These are phyloP conservation scores for Cyanoderma ruficeps DNA, from an alignment of 2,113 vertebrate genomes.

Conservation along the genomic window DNA sequence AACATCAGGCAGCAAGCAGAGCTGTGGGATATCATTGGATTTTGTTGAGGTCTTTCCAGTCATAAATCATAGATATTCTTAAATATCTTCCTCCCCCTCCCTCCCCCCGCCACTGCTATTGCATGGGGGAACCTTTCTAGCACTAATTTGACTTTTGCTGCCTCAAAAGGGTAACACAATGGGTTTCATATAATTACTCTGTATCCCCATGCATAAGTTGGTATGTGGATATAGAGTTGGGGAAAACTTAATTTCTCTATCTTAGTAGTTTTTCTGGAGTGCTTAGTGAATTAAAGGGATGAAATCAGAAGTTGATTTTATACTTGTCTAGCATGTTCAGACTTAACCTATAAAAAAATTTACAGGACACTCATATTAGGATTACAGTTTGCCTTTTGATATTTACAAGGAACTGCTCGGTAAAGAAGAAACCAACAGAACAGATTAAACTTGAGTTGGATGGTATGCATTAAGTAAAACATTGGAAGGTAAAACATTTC, in stretches of 20 bases:
- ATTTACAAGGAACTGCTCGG: neutral
- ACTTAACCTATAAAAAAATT: neutral
- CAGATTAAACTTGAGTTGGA: neutral
- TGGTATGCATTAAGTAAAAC: neutral
- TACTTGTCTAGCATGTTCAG: neutral
- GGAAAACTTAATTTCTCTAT: neutral
- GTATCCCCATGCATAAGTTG: neutral
- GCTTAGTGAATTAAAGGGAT: neutral
- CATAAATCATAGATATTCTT: neutral
- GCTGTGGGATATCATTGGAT: accelerated
- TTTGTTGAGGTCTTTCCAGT: neutral
- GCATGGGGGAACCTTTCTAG: neutral
- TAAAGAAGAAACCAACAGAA: neutral
- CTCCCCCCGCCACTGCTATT: neutral
- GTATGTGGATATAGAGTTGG: neutral
- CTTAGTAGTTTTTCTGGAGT: neutral
- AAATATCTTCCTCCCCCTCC: neutral
- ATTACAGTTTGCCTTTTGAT: neutral
- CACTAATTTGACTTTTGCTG: neutral
- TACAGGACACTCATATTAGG: neutral
- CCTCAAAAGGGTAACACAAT: neutral
- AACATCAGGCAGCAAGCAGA: neutral
- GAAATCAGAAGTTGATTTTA: neutral
- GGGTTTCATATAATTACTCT: neutral
- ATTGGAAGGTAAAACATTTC: neutral